Conservation (phyloP, 2,888 invertebrate species). For the Megaustenia siamemsis region DNA sequence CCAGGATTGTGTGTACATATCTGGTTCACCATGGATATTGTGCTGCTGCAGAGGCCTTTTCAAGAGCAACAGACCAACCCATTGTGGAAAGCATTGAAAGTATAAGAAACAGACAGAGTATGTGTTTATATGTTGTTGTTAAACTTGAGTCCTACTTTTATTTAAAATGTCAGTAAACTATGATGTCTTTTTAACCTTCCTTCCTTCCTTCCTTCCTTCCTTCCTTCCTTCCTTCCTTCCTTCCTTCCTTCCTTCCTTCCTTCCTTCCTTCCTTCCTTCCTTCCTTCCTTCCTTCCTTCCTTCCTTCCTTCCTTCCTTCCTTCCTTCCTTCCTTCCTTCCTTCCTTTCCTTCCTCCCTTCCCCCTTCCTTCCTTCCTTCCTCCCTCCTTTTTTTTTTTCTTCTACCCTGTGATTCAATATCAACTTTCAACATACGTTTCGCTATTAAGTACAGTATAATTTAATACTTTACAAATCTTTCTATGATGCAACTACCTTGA, state of each 20-base stretch:
- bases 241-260: neutral
- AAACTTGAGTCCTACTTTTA: no score
- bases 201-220: neutral
- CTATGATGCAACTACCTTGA: no score
- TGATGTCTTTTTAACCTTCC: neutral
- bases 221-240: neutral
- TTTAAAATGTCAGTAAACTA: no score
- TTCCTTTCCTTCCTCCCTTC: no score
- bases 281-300: neutral
- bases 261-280: neutral
- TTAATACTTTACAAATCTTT: no score
- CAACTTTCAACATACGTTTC: no score
- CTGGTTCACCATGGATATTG: slow-evolving; percentile 98
- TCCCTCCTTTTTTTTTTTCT: no score
- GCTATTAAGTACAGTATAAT: no score
- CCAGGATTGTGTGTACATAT: slow-evolving; percentile 96
- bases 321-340: neutral
- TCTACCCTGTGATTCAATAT: no score
- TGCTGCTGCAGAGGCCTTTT: slow-evolving; percentile 95
- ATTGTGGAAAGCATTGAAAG: slow-evolving; percentile 95
- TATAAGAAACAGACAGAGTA: slow-evolving; percentile 97
- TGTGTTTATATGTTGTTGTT: slow-evolving; percentile 63
- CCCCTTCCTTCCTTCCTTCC: no score
- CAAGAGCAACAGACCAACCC: slow-evolving; percentile 91
- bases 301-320: neutral